Evolutionary conservation across 2,113 vertebrate genomes (phyloP).

Genomic region (Varanus komodoensis): DNA sequence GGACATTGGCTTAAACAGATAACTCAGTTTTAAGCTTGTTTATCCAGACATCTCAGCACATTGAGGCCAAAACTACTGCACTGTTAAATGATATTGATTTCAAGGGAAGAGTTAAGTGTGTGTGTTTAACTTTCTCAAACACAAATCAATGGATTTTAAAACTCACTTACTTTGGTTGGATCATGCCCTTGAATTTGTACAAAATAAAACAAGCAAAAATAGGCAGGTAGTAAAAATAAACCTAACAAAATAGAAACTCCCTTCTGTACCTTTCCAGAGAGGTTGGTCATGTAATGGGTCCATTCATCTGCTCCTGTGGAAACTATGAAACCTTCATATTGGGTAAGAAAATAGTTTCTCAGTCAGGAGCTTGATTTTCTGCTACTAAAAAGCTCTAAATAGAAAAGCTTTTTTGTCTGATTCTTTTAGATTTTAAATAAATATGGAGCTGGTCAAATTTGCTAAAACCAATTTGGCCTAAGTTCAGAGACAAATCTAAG

Average conservation of each 20-base stretch:
- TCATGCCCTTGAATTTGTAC: background rate
- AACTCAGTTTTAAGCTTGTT: background rate
- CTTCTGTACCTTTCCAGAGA: conserved; percentile 2
- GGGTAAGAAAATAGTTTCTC: conserved; percentile 23
- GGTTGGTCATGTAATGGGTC: conserved; percentile 37
- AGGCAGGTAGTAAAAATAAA: conserved; percentile 11
- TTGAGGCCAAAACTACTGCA: background rate
- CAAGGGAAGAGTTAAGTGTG: background rate
- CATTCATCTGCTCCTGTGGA: conserved; percentile 28
- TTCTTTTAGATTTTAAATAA: conserved; percentile 56
- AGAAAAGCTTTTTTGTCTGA: conserved; percentile 20
- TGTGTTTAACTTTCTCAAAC: background rate
- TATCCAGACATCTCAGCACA: background rate
- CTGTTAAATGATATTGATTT: background rate
- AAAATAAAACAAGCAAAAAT: conserved; percentile 3
- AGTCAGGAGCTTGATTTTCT: conserved; percentile 29
- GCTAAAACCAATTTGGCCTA: conserved; percentile 37
- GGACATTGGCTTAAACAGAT: background rate
- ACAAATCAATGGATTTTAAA: background rate
- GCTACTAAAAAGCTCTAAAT: conserved; percentile 24
- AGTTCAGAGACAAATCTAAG: conserved; percentile 45
- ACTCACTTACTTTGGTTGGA: background rate
- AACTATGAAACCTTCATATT: conserved; percentile 18
- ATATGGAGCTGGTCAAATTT: conserved; percentile 35
- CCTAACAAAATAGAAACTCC: background rate